A percentile compares a stretch with the other conserved stretches of the same genome.
Conservation (phyloP, 2,797 vertebrate genomes). For the Mallotus villosus region DNA sequence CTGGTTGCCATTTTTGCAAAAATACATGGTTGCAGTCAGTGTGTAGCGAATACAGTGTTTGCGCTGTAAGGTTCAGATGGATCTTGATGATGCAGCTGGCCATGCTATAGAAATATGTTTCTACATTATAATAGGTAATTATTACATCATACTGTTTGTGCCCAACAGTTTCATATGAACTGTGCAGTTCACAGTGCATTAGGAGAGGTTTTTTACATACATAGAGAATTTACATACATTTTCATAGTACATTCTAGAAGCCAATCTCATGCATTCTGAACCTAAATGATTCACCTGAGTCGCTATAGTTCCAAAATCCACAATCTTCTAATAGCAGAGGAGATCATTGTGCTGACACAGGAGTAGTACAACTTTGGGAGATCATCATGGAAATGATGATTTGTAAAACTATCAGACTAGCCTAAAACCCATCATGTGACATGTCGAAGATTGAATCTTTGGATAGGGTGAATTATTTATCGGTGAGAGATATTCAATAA, state of each 20-base stretch:
- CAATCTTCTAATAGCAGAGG: background rate
- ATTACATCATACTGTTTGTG: conserved; percentile 1
- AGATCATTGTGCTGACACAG: background rate
- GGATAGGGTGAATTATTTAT: background rate
- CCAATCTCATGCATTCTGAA: background rate
- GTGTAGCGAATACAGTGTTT: background rate
- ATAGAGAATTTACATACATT: background rate
- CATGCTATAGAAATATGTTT: conserved; percentile 6
- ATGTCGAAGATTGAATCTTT: background rate
- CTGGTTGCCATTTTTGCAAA: background rate
- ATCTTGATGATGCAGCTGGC: conserved; percentile 1
- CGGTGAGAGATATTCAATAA: background rate
- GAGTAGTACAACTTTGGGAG: background rate
- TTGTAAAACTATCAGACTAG: no score
- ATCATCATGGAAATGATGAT: background rate
- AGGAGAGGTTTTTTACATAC: background rate
- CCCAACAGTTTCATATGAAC: background rate
- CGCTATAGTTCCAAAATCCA: conserved; percentile 3
- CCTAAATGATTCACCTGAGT: conserved; percentile 25
- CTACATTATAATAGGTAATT: conserved; percentile 2
- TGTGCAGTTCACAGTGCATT: conserved; percentile 3
- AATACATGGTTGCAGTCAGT: background rate
- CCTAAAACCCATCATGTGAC: no score
- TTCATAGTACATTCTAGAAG: conserved; percentile 7
- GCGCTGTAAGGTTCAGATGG: background rate